A percentile compares a stretch with the other conserved stretches of the same genome.
phyloP scores from a whole-genome alignment of 2,888 invertebrate species.

The Dasypolia templi region DNA sequence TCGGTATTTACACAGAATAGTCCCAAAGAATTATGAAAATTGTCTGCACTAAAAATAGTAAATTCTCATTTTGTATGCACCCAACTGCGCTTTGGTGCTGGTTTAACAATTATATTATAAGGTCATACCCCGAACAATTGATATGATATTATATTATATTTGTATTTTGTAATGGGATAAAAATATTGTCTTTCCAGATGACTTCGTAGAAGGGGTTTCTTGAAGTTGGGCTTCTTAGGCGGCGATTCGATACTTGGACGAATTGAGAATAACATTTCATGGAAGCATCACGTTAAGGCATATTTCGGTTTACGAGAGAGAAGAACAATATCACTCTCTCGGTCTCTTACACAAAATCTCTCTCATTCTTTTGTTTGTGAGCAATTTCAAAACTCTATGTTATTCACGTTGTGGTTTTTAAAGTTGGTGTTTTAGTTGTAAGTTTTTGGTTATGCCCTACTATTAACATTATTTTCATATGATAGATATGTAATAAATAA shows the following conservation, averaged over 20 bases:
- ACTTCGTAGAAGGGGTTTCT: neutral
- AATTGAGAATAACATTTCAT: neutral
- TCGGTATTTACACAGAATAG: slow-evolving; percentile 14
- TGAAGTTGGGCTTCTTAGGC: neutral
- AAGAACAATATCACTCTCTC: neutral
- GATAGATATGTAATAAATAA: neutral
- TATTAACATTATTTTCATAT: neutral
- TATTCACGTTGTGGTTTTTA: neutral
- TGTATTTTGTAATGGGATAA: neutral
- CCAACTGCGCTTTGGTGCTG: slow-evolving; percentile 5
- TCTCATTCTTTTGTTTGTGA: neutral
- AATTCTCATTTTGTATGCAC: slow-evolving; percentile 3
- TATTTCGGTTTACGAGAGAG: neutral
- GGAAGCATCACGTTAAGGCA: neutral
- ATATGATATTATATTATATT: neutral
- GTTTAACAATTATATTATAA: neutral
- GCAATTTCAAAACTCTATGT: no score
- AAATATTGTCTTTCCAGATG: neutral
- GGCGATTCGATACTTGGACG: neutral
- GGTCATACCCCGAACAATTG: neutral
- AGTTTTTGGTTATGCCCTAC: neutral
- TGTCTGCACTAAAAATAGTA: neutral
- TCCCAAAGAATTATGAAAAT: slow-evolving; percentile 17
- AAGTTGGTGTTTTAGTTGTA: neutral
- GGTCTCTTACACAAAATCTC: neutral